These are phyloP conservation scores for Thamnophis elegans DNA, from an alignment of 2,797 vertebrate genomes.

Conservation along the genomic window DNA sequence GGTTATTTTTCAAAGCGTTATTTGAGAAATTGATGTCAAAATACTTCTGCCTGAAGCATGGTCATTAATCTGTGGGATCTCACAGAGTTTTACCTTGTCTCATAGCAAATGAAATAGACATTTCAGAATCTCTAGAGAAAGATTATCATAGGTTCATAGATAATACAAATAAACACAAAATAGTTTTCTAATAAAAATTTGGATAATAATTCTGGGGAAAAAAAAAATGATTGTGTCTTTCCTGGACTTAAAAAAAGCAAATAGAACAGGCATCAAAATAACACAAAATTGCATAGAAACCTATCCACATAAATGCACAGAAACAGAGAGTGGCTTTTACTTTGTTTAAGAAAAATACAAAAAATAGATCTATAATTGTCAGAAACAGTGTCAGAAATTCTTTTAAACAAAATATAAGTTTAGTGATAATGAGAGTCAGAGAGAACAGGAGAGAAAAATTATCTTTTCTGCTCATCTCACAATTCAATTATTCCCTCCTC, in stretches of 20 bases:
- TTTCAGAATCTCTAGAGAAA: conserved; percentile 11
- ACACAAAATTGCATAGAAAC: background rate
- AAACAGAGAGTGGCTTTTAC: background rate
- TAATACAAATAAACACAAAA: conserved; percentile 22
- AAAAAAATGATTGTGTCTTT: background rate
- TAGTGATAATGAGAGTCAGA: background rate
- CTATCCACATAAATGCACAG: background rate
- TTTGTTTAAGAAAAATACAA: conserved; percentile 3
- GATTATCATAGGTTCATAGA: background rate
- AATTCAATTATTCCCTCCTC: background rate
- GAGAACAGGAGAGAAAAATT: background rate
- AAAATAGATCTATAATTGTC: conserved; percentile 20
- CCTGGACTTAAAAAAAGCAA: conserved; percentile 18
- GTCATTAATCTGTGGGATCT: background rate
- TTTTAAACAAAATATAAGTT: background rate
- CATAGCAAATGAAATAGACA: background rate
- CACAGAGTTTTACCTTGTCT: background rate
- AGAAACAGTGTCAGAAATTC: background rate
- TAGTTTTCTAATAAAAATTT: background rate
- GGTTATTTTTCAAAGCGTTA: background rate
- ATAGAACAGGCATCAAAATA: background rate
- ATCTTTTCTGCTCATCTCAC: background rate
- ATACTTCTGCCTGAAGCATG: background rate
- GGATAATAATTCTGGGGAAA: background rate
- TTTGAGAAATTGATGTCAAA: background rate